Evolutionary conservation across 2,888 invertebrate species (phyloP).

Genomic region (Allolobophora icterica): DNA sequence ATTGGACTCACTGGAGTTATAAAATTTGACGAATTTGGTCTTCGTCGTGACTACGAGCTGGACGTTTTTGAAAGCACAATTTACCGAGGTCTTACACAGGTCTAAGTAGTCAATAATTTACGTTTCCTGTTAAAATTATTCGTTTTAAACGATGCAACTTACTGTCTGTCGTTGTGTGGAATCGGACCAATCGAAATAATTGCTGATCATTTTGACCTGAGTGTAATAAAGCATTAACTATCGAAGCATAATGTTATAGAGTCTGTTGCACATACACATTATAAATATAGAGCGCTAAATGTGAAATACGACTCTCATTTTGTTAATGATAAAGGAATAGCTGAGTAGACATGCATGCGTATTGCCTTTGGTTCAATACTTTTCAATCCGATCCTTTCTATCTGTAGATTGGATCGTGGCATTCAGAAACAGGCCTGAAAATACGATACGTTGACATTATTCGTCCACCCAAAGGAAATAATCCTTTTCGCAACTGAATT

Average conservation of each 20-base stretch:
- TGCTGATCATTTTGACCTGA: neutral
- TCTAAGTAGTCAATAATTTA: constrained; percentile 31
- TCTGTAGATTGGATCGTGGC: constrained; percentile 2
- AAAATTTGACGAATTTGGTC: constrained; percentile 55
- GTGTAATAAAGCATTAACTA: neutral
- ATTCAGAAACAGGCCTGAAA: neutral
- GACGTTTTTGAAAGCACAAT: constrained; percentile 56
- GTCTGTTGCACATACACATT: too few relatives aligned
- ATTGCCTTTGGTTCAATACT: neutral
- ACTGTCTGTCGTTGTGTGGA: neutral
- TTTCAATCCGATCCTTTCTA: neutral
- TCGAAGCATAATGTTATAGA: neutral
- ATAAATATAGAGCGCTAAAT: too few relatives aligned
- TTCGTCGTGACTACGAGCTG: constrained; percentile 53
- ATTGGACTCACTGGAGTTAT: constrained; percentile 60
- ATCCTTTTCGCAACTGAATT: neutral
- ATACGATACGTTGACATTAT: neutral
- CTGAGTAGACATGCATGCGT: too few relatives aligned
- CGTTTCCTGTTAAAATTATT: neutral
- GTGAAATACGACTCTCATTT: neutral
- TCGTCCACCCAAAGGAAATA: neutral
- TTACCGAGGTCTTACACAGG: constrained; percentile 47
- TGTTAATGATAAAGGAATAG: neutral
- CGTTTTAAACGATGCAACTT: neutral
- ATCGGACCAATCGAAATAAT: neutral